Conservation (phyloP, 2,797 vertebrate genomes). For the Ctenopoma kingsleyae region DNA sequence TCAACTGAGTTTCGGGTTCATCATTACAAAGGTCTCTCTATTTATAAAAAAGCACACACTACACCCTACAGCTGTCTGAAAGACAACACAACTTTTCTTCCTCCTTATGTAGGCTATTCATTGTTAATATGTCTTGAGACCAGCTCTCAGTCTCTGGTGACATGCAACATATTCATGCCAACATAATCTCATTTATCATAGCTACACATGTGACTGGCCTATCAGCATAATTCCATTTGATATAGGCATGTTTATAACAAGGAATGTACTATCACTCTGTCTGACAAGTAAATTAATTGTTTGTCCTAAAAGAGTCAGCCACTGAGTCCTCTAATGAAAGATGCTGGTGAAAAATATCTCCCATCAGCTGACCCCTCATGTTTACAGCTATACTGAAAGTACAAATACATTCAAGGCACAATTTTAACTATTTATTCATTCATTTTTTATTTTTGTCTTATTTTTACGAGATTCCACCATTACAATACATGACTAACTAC, state of each 20-base stretch:
- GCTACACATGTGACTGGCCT: constrained; percentile 71
- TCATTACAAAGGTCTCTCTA: neutral
- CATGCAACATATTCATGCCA: constrained; percentile 59
- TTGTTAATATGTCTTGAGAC: constrained; percentile 61
- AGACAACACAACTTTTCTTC: constrained; percentile 35
- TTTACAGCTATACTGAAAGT: constrained; percentile 2
- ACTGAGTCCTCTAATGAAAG: constrained; percentile 17
- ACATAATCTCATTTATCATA: constrained; percentile 74
- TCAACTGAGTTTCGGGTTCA: constrained; percentile 32
- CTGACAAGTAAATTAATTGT: constrained; percentile 45
- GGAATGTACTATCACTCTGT: constrained; percentile 44
- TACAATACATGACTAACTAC: neutral
- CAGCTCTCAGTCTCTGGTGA: constrained; percentile 45
- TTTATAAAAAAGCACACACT: constrained; percentile 17
- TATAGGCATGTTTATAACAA: constrained; percentile 63
- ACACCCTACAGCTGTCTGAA: neutral
- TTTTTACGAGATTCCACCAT: neutral
- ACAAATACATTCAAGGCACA: constrained; percentile 5
- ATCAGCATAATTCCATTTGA: constrained; percentile 70
- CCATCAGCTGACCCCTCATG: constrained; percentile 7
- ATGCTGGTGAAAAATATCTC: constrained; percentile 19
- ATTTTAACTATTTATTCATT: neutral
- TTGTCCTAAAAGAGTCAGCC: constrained; percentile 39
- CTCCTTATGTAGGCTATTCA: constrained; percentile 25
- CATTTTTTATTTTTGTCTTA: constrained; percentile 12